A percentile compares a stretch with the other conserved stretches of the same genome.
Evolutionary conservation across 2,888 invertebrate species (phyloP).

Genomic region (Sphinx pinastri): DNA sequence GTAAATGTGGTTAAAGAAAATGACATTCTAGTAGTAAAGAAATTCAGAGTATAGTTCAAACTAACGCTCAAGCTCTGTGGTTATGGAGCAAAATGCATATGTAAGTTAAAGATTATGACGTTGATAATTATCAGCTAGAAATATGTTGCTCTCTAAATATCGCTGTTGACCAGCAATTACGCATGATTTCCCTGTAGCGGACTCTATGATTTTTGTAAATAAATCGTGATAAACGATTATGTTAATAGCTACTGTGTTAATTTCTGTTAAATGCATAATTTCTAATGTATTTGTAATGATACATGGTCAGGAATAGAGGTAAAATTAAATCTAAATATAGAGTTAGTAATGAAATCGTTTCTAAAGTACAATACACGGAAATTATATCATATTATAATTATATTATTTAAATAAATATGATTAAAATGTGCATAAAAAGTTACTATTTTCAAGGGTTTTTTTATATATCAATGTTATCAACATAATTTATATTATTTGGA

Average conservation of each 20-base stretch:
- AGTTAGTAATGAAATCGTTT: too few relatives aligned
- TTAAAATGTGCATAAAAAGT: too few relatives aligned
- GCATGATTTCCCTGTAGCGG: neutral
- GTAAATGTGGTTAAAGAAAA: neutral
- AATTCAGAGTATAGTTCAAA: neutral
- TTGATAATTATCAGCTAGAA: slow-evolving; percentile 8
- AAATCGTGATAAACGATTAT: neutral
- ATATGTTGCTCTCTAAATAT: slow-evolving; percentile 3
- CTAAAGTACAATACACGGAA: too few relatives aligned
- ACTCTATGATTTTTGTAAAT: slow-evolving; percentile 17
- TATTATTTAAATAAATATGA: too few relatives aligned
- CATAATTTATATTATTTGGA: neutral
- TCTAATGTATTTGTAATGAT: neutral
- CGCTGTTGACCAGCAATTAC: neutral
- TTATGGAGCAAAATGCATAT: neutral
- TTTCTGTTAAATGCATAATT: slow-evolving; percentile 13
- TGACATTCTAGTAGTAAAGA: neutral
- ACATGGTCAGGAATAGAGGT: neutral
- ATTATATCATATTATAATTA: too few relatives aligned
- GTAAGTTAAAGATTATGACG: neutral
- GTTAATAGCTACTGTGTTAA: neutral
- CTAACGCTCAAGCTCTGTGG: neutral
- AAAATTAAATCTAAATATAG: neutral
- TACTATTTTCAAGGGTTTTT: too few relatives aligned
- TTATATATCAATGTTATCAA: too few relatives aligned